Evolutionary conservation across 1,140 invertebrate genomes (phyloP).

Genomic region (Drosophila triauraria): DNA sequence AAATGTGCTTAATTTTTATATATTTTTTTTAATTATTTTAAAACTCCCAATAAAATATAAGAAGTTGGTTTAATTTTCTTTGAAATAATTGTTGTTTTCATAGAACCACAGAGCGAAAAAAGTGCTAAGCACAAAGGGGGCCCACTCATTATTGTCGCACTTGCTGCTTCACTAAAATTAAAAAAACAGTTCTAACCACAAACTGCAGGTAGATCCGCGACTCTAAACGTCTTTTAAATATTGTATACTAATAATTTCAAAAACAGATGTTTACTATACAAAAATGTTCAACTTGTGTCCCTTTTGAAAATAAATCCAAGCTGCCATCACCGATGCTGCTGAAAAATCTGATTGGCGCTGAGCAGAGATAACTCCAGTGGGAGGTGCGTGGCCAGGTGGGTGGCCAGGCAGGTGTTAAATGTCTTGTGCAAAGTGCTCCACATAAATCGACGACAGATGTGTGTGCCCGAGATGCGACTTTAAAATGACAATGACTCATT

Average conservation of each 20-base stretch:
- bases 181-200: no score
- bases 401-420: conserved; percentile 71
- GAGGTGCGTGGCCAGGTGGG: conserved; percentile 11
- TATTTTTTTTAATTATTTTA: no score
- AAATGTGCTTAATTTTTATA: not conserved
- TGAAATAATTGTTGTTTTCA: not conserved
- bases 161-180: no score
- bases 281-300: not conserved
- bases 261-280: not conserved
- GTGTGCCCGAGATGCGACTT: conserved; percentile 58
- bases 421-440: conserved; percentile 70
- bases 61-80: not conserved
- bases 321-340: conserved; percentile 30
- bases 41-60: no score
- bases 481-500: conserved; percentile 78
- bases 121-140: no score
- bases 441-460: conserved; percentile 65
- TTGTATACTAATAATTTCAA: no score
- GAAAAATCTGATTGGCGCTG: conserved; percentile 69
- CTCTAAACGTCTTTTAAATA: no score
- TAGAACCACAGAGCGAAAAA: no score
- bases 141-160: no score
- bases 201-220: no score
- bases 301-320: conserved; percentile 2
- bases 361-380: conserved; percentile 40